Evolutionary conservation across 2,888 invertebrate species (phyloP), one percentile per base, ranked within the genome.

Genomic region (Malacosoma neustria): DNA sequence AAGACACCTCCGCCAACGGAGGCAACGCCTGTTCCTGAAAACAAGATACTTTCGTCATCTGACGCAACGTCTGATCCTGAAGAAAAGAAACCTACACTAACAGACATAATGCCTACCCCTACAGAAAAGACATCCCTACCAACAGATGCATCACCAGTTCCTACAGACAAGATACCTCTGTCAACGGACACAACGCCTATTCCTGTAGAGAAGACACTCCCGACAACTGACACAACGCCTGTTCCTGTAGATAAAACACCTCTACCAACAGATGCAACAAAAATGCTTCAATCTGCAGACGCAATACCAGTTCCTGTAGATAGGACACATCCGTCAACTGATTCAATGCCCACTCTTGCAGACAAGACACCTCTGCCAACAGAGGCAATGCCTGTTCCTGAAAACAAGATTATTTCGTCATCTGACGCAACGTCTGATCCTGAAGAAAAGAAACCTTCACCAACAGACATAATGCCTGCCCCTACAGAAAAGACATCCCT

Each of bases 221-320:
- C 9, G 7, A 5, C 22, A 22, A 9, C 9, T 7, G 1, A 22
- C 7, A 22, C 5, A 22, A 9, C 5, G 22, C 7, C 22, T 5
- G 2, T 22, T 2, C 22, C 22, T 5, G 9, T 1, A 3, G 22
- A 22, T 22, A 3, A 5, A 0, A 22, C 22, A 6, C 22, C 22
- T 2, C 3, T 22, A 3, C 22, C 22, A 22, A 3, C 9, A 22
- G 5, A 22, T 9, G 9, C 5, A 6, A 9, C 22, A 3, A n/a
- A n/a, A n/a, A n/a, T n/a, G n/a, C n/a, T n/a, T n/a, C n/a, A n/a
- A n/a, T n/a, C n/a, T n/a, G n/a, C n/a, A n/a, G n/a, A n/a, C n/a
- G n/a, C n/a, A n/a, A n/a, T n/a, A n/a, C 5, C 22, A 7, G 0
- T 6, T 0, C 7, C 22, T 1, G 9, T 4, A 0, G 1, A 22